These are phyloP conservation scores for Marmota monax DNA, from an alignment of 2,113 vertebrate genomes.

Conservation along the genomic window DNA sequence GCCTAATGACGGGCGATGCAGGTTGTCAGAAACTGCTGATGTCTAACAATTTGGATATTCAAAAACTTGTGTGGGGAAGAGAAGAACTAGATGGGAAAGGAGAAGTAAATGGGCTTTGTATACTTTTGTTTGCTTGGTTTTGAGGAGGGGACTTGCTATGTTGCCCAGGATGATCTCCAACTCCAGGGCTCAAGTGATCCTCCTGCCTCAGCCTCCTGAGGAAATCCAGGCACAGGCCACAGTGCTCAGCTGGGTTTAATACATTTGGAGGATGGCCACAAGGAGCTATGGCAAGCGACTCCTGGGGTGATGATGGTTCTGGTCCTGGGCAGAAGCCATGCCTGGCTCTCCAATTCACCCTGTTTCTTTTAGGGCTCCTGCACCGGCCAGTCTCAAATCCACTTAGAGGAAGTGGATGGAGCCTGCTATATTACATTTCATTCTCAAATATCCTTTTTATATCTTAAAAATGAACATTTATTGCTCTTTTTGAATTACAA, in stretches of 20 bases:
- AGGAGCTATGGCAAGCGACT: background rate
- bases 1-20: background rate
- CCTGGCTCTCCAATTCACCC: background rate
- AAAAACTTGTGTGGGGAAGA: background rate
- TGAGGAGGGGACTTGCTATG: background rate
- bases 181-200: background rate
- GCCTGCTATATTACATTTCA: background rate
- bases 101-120: background rate
- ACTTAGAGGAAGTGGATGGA: background rate
- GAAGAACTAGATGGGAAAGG: background rate
- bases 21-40: background rate
- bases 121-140: background rate
- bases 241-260: background rate
- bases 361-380: background rate
- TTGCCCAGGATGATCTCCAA: background rate
- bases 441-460: background rate
- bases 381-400: background rate
- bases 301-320: background rate
- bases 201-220: background rate
- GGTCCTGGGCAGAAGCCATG: background rate
- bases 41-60: background rate
- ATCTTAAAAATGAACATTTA: conserved; percentile 26
- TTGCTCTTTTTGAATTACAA: conserved; percentile 27
- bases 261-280: background rate
- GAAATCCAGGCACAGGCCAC: background rate